Percentiles rank a stretch among this genome's conserved stretches.
These are phyloP conservation scores for Odontocolon sp. DNA, from an alignment of 2,888 invertebrate species.

Conservation along the genomic window DNA sequence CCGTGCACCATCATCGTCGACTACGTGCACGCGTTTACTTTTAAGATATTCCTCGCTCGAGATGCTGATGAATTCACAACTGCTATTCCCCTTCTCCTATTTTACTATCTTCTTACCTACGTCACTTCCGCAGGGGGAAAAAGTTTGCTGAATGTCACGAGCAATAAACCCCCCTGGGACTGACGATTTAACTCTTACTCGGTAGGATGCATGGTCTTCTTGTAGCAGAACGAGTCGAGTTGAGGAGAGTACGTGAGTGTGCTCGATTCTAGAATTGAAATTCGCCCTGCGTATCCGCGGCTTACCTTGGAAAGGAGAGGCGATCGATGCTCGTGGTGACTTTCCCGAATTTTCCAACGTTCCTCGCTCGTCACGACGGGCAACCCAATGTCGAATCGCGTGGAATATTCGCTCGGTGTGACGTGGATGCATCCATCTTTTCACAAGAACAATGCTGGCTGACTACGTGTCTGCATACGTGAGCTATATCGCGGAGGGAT, in stretches of 20 bases:
- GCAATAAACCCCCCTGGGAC: conserved; percentile 43
- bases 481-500: not conserved
- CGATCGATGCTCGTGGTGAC: conserved; percentile 25
- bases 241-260: not conserved
- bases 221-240: not conserved
- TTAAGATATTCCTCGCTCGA: not conserved
- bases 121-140: conserved; percentile 36
- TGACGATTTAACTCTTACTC: conserved; percentile 49
- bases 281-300: conserved; percentile 22
- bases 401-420: conserved; percentile 16
- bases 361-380: no score
- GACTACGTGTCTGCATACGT: not conserved
- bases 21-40: conserved; percentile 10
- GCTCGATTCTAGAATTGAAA: conserved; percentile 26
- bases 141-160: conserved; percentile 48
- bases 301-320: conserved; percentile 2
- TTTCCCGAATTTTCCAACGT: conserved; percentile 18
- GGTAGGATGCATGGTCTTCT: conserved; percentile 22
- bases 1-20: no score
- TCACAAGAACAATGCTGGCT: conserved; percentile 21
- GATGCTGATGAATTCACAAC: conserved; percentile 47
- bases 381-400: conserved; percentile 17
- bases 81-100: not conserved
- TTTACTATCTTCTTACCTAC: not conserved
- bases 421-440: conserved; percentile 32